Evolutionary conservation across 2,797 vertebrate genomes (phyloP).

Genomic region (Numenius phaeopus): DNA sequence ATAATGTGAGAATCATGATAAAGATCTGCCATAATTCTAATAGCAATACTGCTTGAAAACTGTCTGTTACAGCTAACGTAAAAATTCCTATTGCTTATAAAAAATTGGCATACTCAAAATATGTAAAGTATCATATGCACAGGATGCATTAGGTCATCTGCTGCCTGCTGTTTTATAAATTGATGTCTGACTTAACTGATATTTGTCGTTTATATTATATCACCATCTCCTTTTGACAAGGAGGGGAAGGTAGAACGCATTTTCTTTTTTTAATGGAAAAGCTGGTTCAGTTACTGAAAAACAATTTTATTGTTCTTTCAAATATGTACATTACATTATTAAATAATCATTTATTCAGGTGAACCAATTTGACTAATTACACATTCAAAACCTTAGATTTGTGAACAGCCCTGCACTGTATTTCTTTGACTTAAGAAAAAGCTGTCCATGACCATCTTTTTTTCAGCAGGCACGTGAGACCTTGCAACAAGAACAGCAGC

Average conservation of each 20-base stretch:
- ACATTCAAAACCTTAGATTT: neutral
- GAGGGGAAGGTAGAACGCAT: neutral
- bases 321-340: neutral
- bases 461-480: neutral
- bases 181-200: neutral
- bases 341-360: neutral
- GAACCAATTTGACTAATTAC: neutral
- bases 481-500: neutral
- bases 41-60: neutral
- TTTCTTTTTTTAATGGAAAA: neutral
- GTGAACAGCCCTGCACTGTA: neutral
- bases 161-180: neutral
- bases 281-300: neutral
- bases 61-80: rapidly evolving
- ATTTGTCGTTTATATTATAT: neutral
- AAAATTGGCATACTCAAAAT: neutral
- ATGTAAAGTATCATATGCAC: neutral
- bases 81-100: neutral
- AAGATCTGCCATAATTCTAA: neutral
- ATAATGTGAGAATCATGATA: neutral
- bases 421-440: neutral
- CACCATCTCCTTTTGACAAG: neutral
- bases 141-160: neutral
- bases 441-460: neutral
- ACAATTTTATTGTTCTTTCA: neutral